Evolutionary conservation across 2,113 vertebrate genomes (phyloP), one percentile per base, ranked within the genome.

Genomic region (Opisthocomus hoazin): DNA sequence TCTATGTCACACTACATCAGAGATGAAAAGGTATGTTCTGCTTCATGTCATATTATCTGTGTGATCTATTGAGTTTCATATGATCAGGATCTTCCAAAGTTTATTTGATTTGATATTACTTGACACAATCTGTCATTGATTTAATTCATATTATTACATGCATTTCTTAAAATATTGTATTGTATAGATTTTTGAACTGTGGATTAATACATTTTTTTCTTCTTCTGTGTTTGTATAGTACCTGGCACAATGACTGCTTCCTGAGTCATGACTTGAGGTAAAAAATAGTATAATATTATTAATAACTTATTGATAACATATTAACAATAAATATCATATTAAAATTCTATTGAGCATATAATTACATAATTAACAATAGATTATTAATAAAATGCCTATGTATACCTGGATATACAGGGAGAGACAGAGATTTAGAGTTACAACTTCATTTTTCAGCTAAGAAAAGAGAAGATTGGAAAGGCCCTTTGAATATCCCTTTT

Each of bases 201-300:
- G 4, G 0, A 1, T 75, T 74, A 36, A 27, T 68, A 37, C 2
- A 16, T 17, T 3, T 0, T 6, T 24, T 34, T 91, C 70, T 87
- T n/a, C 51, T 84, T 15, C 15, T 73, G 2, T 45, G 22, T 82
- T 88, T 75, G 3, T 29, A 4, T 9, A 39, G 17, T 60, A 45
- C 8, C 10, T 89, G 29, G 4, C 16, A 68, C 19, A 85, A 15
- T 11, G 12, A 37, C 14, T 37, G 12, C 7, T 8, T 84, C 26
- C 18, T 50, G 15, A 73, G 5, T 34, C 5, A 36, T 48, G 12
- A 5, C 2, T 37, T 16, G 77, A 23, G 4, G 18, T n/a, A 57
- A 36, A 22, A 45, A 65, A 57, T 36, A 36, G 11, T 50, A 58
- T 36, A 30, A 18, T 13, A 54, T 53, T 53, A 27, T 51, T 27